phyloP scores from a whole-genome alignment of 2,888 invertebrate genomes.

The Oxytorus armatus region DNA sequence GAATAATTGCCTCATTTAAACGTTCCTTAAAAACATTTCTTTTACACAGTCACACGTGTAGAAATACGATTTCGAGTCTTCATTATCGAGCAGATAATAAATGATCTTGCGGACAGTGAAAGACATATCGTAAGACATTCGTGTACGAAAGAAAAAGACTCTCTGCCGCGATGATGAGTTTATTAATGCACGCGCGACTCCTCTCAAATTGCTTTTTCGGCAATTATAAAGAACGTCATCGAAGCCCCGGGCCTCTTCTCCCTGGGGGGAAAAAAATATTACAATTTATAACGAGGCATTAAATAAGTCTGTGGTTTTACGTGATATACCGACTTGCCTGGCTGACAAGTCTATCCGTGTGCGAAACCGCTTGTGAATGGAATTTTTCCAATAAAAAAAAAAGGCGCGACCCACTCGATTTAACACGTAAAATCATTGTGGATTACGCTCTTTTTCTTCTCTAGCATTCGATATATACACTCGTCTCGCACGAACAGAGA shows the following conservation, averaged over 20 bases:
- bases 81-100: slow-evolving; percentile 53
- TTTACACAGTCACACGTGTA: not conserved
- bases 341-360: slow-evolving; percentile 50
- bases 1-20: slow-evolving; percentile 1
- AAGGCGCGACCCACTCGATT: not conserved
- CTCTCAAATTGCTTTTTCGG: slow-evolving; percentile 59
- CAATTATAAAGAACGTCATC: slow-evolving; percentile 58
- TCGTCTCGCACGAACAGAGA: not conserved
- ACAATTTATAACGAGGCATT: slow-evolving; percentile 51
- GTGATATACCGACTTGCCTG: slow-evolving; percentile 52
- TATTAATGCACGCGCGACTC: slow-evolving; percentile 51
- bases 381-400: slow-evolving; percentile 15
- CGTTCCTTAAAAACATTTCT: not conserved
- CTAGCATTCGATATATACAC: not conserved
- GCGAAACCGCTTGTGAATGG: not conserved
- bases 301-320: slow-evolving; percentile 36
- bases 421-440: not conserved
- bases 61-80: slow-evolving; percentile 28
- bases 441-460: not conserved
- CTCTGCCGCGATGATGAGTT: slow-evolving; percentile 34
- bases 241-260: slow-evolving; percentile 15
- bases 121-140: slow-evolving; percentile 27
- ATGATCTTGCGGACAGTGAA: slow-evolving; percentile 45
- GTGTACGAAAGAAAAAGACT: slow-evolving; percentile 13
- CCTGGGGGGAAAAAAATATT: slow-evolving; percentile 42